Evolutionary conservation across 2,888 invertebrate genomes (phyloP).

Genomic region (Dinocampus coccinellae): DNA sequence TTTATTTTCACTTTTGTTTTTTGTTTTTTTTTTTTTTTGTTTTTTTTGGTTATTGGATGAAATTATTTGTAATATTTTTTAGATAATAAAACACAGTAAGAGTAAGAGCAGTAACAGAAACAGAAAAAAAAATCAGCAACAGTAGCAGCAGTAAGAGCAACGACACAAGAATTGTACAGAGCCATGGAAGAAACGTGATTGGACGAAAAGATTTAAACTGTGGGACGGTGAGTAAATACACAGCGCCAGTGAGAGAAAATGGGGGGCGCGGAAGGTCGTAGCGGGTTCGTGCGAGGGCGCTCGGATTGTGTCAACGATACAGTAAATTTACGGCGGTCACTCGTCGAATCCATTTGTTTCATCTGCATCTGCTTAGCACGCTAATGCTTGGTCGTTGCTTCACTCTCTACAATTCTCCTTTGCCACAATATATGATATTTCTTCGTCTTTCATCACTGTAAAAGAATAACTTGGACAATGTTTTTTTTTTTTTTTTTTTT

Average conservation of each 20-base stretch:
- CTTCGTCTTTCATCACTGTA: not conserved
- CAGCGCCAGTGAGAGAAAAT: not conserved
- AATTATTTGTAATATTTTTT: not conserved
- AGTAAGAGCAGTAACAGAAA: no score
- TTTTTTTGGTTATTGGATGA: not conserved
- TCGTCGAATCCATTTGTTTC: constrained; percentile 66
- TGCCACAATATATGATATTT: constrained; percentile 9
- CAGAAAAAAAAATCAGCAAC: no score
- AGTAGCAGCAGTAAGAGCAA: no score
- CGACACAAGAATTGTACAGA: no score
- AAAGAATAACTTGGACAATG: not conserved
- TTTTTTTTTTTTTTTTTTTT: no score
- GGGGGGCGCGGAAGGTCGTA: constrained; percentile 45
- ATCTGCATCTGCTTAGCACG: constrained; percentile 67
- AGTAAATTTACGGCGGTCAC: constrained; percentile 65
- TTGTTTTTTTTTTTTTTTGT: not conserved
- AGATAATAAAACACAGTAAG: no score
- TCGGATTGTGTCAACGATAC: constrained; percentile 66
- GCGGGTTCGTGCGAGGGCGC: constrained; percentile 63
- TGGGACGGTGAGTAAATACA: constrained; percentile 37
- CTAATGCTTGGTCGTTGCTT: constrained; percentile 56
- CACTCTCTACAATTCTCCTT: constrained; percentile 7
- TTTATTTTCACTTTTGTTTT: no score
- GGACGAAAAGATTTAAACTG: constrained; percentile 43
- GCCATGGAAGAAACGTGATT: constrained; percentile 35